phyloP scores from a whole-genome alignment of 2,113 vertebrate genomes.

The Dromiciops gliroides region DNA sequence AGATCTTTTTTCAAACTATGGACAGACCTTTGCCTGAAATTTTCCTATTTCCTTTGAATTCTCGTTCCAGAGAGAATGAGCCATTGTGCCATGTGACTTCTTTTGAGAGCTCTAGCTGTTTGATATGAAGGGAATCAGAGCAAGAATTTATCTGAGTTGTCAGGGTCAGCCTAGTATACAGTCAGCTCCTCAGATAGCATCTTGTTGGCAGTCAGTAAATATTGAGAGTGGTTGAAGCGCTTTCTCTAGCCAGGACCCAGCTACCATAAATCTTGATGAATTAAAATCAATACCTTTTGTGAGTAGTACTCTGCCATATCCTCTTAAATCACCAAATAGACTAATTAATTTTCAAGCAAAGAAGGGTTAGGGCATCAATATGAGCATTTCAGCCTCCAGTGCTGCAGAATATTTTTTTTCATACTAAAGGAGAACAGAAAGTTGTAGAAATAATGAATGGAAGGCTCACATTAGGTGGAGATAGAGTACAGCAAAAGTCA shows the following conservation, averaged over 20 bases:
- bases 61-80: constrained; percentile 12
- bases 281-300: background rate
- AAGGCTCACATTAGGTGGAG: background rate
- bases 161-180: background rate
- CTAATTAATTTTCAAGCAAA: constrained; percentile 4
- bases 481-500: background rate
- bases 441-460: background rate
- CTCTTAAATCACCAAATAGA: background rate
- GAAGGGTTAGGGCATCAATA: background rate
- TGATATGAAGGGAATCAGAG: constrained; percentile 39
- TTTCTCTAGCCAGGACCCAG: background rate
- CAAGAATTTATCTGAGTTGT: constrained; percentile 21
- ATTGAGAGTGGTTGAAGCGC: background rate
- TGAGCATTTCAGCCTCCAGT: background rate
- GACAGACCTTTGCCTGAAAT: constrained; percentile 38
- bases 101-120: background rate
- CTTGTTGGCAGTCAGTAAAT: background rate
- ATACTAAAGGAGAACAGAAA: background rate
- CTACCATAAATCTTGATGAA: background rate
- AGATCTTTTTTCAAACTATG: constrained; percentile 22
- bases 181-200: constrained; percentile 10
- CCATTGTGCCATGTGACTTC: constrained; percentile 35
- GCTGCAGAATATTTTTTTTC: constrained; percentile 14
- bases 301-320: background rate
- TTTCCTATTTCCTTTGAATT: constrained; percentile 4